Percentiles rank a stretch among this genome's conserved stretches.
Conservation (phyloP, 1,140 invertebrate species). For the Telenomus remus region DNA sequence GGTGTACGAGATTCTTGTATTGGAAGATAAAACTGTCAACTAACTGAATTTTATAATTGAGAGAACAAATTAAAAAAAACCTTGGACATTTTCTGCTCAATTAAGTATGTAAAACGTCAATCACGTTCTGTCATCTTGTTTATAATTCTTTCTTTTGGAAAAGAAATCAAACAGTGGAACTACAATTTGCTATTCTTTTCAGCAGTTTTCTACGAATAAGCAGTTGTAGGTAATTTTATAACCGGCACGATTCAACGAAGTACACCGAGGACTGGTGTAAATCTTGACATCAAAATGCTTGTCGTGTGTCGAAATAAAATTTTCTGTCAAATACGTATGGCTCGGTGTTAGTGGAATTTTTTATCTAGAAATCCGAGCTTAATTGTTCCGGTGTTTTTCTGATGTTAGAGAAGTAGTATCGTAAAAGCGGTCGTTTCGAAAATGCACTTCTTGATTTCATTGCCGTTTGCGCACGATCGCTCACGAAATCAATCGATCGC, state of each 20-base stretch:
- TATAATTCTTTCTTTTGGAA: too few relatives aligned
- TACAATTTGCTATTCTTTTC: conserved; percentile 24
- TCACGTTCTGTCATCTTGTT: too few relatives aligned
- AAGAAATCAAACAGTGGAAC: too few relatives aligned
- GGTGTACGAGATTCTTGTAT: background rate
- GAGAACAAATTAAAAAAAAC: too few relatives aligned
- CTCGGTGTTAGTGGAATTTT: background rate
- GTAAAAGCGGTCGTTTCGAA: conserved; percentile 29
- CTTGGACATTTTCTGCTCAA: too few relatives aligned
- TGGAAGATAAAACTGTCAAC: too few relatives aligned
- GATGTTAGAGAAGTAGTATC: conserved; percentile 15
- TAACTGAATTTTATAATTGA: too few relatives aligned
- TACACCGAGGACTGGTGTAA: conserved; percentile 14
- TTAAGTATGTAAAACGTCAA: too few relatives aligned
- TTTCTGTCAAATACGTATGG: conserved; percentile 1
- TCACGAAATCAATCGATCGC: conserved; percentile 29
- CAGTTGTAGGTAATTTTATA: conserved; percentile 40
- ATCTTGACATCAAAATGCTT: conserved; percentile 24
- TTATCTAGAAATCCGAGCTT: conserved; percentile 14
- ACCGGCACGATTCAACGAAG: conserved; percentile 28
- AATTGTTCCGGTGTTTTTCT: conserved; percentile 30
- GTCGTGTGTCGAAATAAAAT: conserved; percentile 12
- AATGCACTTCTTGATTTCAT: conserved; percentile 49
- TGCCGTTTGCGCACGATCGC: conserved; percentile 39
- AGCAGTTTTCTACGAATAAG: conserved; percentile 36